phyloP scores from a whole-genome alignment of 2,797 vertebrate species.

The Chelidonichthys spinosus region DNA sequence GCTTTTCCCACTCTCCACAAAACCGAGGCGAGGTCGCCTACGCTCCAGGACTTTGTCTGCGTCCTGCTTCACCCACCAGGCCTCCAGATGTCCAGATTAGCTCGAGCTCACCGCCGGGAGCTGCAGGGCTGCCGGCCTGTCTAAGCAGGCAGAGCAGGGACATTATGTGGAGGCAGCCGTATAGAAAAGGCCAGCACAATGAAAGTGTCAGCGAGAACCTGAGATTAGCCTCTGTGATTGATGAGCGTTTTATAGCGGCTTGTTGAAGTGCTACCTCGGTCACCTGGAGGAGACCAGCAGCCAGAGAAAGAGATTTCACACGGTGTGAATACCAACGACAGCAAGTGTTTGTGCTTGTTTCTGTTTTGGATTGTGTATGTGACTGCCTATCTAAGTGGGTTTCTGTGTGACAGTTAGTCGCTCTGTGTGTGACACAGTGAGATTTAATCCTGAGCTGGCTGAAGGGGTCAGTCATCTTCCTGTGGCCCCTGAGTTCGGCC shows the following conservation, averaged over 20 bases:
- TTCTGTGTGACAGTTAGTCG: conserved; percentile 1
- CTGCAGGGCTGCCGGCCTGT: conserved; percentile 65
- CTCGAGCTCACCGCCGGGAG: conserved; percentile 14
- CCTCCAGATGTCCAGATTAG: conserved; percentile 78
- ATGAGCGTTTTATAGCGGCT: conserved; percentile 77
- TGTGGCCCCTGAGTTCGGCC: background rate
- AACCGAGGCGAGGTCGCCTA: conserved; percentile 38
- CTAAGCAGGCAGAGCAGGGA: conserved; percentile 59
- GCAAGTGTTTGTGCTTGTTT: conserved; percentile 6
- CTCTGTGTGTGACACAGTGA: background rate
- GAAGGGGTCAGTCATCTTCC: no score
- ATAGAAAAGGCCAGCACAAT: conserved; percentile 79
- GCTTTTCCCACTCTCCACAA: conserved; percentile 26
- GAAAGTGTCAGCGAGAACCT: conserved; percentile 78
- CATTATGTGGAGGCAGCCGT: conserved; percentile 78
- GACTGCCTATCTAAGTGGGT: background rate
- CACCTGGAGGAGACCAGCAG: conserved; percentile 69
- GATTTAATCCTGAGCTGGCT: conserved; percentile 18
- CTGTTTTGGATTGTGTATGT: background rate
- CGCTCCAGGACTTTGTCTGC: conserved; percentile 7
- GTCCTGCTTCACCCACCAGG: conserved; percentile 36
- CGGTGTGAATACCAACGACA: background rate
- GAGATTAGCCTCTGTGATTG: conserved; percentile 83
- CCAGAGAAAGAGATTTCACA: conserved; percentile 7
- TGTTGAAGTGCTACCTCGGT: conserved; percentile 70